Evolutionary conservation across 2,888 invertebrate species (phyloP), one percentile per base, ranked within the genome.

Genomic region (Acrocyrtus sp.): DNA sequence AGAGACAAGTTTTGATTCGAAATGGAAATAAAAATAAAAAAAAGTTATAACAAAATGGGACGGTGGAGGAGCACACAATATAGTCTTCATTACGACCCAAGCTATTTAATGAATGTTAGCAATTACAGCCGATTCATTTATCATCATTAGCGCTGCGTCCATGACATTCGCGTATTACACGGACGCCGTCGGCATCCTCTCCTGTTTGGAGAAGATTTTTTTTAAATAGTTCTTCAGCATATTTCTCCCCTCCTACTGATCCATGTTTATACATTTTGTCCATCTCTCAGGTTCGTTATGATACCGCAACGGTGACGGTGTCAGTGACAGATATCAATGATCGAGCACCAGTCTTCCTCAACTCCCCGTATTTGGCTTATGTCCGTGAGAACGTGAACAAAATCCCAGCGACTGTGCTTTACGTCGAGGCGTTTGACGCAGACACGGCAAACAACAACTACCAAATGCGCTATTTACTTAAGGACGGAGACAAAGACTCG

Each of bases 351-450:
- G 91, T 93, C 50, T 97, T 97, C 85, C 86, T 94, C 80, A 93
- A 97, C 85, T 95, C 96, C n/a, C 96, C 96, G 0, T 96, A 96
- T 85, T 86, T 94, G 83, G 94, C 95, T 3, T 92, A 93, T 84
- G 95, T 96, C 69, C 94, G 95, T 91, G 97, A 98, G 86, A 94
- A 95, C 84, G 90, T 93, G 82, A 89, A 93, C 8, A 57, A 91
- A 90, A 81, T 90, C 88, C 82, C 93, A 1, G 84, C 85, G 3
- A 83, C 84, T 66, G 82, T 85, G 29, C 84, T 87, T 81, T 81
- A 72, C 48, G 80, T 81, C 22, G 78, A 74, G 41, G 81, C 81
- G 2, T 75, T 76, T 65, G 81, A 81, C 54, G 81, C 81, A 2
- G 80, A 81, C 63, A 76, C 77, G 17, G 72, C 78, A 1, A 74